A percentile compares a stretch with the other conserved stretches of the same genome.
These are phyloP conservation scores for Pogona vitticeps DNA, from an alignment of 2,113 vertebrate species.

Conservation along the genomic window DNA sequence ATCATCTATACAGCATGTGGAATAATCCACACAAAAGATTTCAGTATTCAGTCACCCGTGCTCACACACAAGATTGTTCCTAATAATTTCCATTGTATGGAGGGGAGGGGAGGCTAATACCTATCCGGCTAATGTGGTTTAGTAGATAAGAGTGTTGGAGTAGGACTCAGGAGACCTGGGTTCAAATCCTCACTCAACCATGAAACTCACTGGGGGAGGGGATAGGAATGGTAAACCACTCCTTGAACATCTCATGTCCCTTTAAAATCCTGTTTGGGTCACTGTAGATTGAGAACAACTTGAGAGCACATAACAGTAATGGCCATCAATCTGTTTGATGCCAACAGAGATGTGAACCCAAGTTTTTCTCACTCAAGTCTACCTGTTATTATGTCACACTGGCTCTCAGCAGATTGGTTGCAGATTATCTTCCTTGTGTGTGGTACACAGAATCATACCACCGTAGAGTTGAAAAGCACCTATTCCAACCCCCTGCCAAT, in stretches of 20 bases:
- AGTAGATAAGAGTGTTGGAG: too few species aligned
- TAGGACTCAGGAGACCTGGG: too few species aligned
- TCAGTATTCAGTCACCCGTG: background rate
- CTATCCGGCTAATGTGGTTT: background rate
- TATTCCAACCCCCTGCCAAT: too few species aligned
- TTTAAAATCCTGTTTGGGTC: too few species aligned
- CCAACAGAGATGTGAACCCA: background rate
- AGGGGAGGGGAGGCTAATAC: too few species aligned
- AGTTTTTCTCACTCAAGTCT: background rate
- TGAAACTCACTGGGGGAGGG: too few species aligned
- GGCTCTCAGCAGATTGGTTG: background rate
- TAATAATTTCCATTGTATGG: background rate
- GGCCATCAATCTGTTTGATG: background rate
- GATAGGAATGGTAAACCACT: too few species aligned
- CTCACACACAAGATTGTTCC: background rate
- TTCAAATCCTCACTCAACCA: too few species aligned
- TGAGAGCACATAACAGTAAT: background rate
- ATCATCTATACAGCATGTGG: accelerated
- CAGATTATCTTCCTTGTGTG: background rate
- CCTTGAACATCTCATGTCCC: too few species aligned
- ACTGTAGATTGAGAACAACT: too few species aligned
- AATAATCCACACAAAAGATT: background rate
- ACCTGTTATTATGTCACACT: background rate
- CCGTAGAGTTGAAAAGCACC: too few species aligned
- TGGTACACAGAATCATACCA: background rate